phyloP scores from a whole-genome alignment of 2,888 invertebrate species.

The Aquatica leii region DNA sequence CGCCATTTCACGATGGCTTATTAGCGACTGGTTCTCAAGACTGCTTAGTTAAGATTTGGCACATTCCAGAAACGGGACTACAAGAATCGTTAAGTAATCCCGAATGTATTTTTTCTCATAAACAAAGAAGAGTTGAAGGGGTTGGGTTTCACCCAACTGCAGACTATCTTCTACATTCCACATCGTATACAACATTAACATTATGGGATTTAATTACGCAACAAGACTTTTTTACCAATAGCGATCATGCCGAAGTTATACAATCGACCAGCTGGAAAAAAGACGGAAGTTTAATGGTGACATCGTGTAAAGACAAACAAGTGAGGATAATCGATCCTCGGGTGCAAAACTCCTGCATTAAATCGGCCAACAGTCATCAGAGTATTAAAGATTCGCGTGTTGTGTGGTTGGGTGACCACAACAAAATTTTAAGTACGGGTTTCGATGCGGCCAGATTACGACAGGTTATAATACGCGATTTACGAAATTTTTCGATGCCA shows the following conservation, averaged over 20 bases:
- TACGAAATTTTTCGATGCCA: constrained; percentile 79
- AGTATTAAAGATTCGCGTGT: constrained; percentile 92
- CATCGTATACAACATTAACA: constrained; percentile 81
- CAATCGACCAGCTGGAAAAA: constrained; percentile 91
- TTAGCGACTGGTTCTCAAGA: constrained; percentile 91
- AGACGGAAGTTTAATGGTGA: constrained; percentile 82
- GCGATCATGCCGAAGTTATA: constrained; percentile 81
- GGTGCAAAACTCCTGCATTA: constrained; percentile 67
- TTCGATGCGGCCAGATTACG: constrained; percentile 87
- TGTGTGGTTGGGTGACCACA: constrained; percentile 88
- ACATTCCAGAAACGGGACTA: constrained; percentile 83
- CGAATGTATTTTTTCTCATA: constrained; percentile 82
- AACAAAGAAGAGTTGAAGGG: constrained; percentile 86
- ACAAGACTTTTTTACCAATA: constrained; percentile 79
- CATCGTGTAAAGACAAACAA: constrained; percentile 92
- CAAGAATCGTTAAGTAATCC: constrained; percentile 78
- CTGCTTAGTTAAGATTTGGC: constrained; percentile 90
- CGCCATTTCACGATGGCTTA: constrained; percentile 93
- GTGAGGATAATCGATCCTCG: constrained; percentile 88
- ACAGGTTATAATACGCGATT: constrained; percentile 88
- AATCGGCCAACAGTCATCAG: constrained; percentile 80
- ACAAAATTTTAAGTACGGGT: constrained; percentile 86
- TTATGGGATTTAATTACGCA: constrained; percentile 88
- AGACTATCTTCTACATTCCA: constrained; percentile 86
- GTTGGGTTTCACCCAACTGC: constrained; percentile 93